Base-by-base conservation (phyloP, 2,888 invertebrate species). In the Periphyllus acericola region DNA sequence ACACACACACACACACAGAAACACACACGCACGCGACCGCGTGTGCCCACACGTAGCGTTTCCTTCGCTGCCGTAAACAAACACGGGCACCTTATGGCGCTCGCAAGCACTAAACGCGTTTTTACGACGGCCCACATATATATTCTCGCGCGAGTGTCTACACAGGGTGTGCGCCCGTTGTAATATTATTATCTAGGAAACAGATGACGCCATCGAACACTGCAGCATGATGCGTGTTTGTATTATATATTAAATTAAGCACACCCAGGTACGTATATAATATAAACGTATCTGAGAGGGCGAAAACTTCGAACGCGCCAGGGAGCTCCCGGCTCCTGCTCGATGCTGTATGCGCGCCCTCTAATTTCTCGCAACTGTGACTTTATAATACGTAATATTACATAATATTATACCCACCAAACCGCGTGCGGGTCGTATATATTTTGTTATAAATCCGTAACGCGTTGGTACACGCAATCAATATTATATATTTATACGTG, bases 1-100 rank as follows among this genome's bases (percentile, higher is more conserved):
- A 72, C 25, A 32, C 3, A 68, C 14, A 78, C 52, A 78, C 52
- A 78, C 52, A 78, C 21, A 14, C 68, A n/a, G 2, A 40, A 75
- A 75, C 83, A 75, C 79, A 60, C 60, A 1, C 78, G 19, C 32
- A 32, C 14, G 14, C 25, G 25, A 8, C 5, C 14, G 11, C 19
- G 71, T 72, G 14, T 19, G 14, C 19, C 6, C 74, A 36, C 19
- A 34, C 72, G 68, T n/a, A n/a, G 29, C 29, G 68, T 34, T 72
- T 34, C 6, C 68, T 71, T 71, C 34, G 74, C 74, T 8, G 29
- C 29, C 68, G 68, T n/a, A 68, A n/a, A 80, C 60, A 60, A 60
- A 60, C 60, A 60, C 36, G 25, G 68, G n/a, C 79, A 55, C 55
- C 55, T 79, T 79, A 60, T 79, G 79, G 55, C 17, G 29, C 52